Evolutionary conservation across 2,888 invertebrate species (phyloP), one percentile per base, ranked within the genome.

Genomic region (Trilocha varians): DNA sequence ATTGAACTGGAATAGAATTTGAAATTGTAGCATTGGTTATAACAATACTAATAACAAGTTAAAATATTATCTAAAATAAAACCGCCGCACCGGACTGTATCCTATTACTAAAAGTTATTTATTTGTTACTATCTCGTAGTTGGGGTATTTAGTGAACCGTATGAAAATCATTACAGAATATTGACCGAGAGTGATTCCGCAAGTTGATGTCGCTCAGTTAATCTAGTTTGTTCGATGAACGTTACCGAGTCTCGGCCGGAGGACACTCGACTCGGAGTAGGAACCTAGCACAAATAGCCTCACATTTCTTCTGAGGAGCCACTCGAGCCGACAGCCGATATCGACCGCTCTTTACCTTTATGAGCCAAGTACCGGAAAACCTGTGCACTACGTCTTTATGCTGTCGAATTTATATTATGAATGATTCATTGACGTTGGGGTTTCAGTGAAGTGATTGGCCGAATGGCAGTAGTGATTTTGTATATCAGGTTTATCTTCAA

Each of bases 221-320:
- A 78, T 78, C 69, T 77, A 70, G 77, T 78, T 78, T 69, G 69
- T 63, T 62, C 61, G 56, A 55, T 54, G 45, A 54, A 57, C 55
- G 53, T 50, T 51, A 38, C 53, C 53, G 54, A 59, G 53, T 55
- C 55, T 57, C 54, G 56, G 55, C 51, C 56, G 46, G 62, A 73
- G 74, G 65, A 76, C 59, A 55, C 72, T 75, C 58, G 58, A 71
- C 53, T 51, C 54, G 52, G 52, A 55, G 51, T 49, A 53, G 58
- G 54, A 59, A 65, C 66, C 66, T 57, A 67, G 61, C 64, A 65
- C 69, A 72, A 80, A 79, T 78, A 78, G 74, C 74, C 62, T 60
- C 71, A 66, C 76, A 77, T 76, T 76, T 78, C 76, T 78, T 72
- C 63, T 55, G 61, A 62, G 67, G 65, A 61, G 61, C 69, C 70